A percentile compares a stretch with the other conserved stretches of the same genome.
phyloP scores from a whole-genome alignment of 2,888 invertebrate genomes.

The Aricia artaxerxes region DNA sequence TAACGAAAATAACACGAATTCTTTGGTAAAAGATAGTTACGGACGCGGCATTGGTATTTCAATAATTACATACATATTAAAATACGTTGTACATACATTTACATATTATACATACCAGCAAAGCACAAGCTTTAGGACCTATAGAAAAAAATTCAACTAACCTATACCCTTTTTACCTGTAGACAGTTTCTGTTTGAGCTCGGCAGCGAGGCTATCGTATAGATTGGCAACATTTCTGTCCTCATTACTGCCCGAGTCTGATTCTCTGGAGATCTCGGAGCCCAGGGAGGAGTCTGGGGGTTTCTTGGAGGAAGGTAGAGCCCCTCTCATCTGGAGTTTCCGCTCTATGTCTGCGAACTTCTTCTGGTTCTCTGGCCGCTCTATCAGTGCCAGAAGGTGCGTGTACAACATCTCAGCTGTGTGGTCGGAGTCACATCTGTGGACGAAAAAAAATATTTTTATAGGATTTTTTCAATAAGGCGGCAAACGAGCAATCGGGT shows the following conservation, averaged over 20 bases:
- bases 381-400: conserved; percentile 90
- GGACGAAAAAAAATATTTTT: not conserved
- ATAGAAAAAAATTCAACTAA: conserved; percentile 59
- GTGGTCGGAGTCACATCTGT: conserved; percentile 92
- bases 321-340: conserved; percentile 77
- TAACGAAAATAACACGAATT: not conserved
- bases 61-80: not conserved
- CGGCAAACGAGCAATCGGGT: too few relatives aligned
- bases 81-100: not conserved
- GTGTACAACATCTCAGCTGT: conserved; percentile 93
- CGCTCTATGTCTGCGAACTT: conserved; percentile 90
- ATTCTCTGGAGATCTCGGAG: conserved; percentile 86
- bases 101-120: conserved; percentile 17
- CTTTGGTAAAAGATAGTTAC: not conserved
- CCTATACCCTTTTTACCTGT: conserved; percentile 78
- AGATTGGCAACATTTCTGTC: conserved; percentile 86
- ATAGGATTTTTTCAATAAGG: too few relatives aligned
- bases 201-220: conserved; percentile 95
- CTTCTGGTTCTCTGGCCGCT: conserved; percentile 91
- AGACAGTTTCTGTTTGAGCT: conserved; percentile 85
- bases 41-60: not conserved
- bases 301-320: conserved; percentile 81
- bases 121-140: conserved; percentile 32
- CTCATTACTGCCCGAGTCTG: conserved; percentile 86
- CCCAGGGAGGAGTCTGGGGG: conserved; percentile 87